Percentiles rank a stretch among this genome's conserved stretches.
phyloP scores from a whole-genome alignment of 2,888 invertebrate species.

The Hymenopus coronatus region DNA sequence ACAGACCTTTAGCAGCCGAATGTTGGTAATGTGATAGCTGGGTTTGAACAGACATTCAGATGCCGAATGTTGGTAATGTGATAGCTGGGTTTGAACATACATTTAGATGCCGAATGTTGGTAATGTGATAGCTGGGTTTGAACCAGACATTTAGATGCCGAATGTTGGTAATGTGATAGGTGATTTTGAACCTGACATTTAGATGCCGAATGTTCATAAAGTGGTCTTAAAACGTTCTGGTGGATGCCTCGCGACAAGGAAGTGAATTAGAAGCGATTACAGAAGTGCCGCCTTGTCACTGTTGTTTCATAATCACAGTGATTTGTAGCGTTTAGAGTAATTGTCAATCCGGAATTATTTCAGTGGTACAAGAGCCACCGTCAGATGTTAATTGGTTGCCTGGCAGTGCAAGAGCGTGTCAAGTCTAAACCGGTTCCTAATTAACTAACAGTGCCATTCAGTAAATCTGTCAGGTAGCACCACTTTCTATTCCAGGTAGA shows the following conservation, averaged over 20 bases:
- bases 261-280: neutral
- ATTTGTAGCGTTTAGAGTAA: conserved; percentile 7
- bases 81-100: too few species aligned
- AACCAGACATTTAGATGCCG: too few species aligned
- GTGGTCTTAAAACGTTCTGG: neutral
- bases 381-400: conserved; percentile 13
- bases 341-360: neutral
- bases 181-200: too few species aligned
- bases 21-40: too few species aligned
- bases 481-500: neutral
- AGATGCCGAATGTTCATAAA: neutral
- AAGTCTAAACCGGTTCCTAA: neutral
- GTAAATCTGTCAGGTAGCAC: neutral
- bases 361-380: neutral
- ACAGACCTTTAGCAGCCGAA: too few species aligned
- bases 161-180: too few species aligned
- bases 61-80: too few species aligned
- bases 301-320: conserved; percentile 7
- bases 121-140: too few species aligned
- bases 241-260: neutral
- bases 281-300: neutral
- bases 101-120: too few species aligned
- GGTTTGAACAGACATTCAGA: too few species aligned
- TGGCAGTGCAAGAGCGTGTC: neutral
- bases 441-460: neutral